Base-by-base conservation (phyloP, 1,140 invertebrate species). In the Drosophila biarmipes region DNA sequence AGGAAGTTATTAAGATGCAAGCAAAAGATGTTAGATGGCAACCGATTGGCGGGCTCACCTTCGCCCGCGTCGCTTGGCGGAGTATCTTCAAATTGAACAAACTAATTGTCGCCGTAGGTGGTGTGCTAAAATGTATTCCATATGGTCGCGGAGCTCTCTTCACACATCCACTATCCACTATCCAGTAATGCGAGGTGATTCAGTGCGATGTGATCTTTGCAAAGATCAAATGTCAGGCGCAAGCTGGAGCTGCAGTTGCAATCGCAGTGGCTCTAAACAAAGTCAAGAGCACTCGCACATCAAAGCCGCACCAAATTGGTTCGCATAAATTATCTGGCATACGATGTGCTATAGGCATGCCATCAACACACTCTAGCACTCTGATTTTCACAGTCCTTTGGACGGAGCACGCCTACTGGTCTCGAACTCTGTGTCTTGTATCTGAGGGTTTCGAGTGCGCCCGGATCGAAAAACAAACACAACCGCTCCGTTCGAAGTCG, bases 201-300 rank as follows among this genome's bases (percentile, higher is more conserved):
- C 62, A 38, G 38, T 63, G 54, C 63, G 42, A 46, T 63, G 54
- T 61, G 77, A 80, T 85, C 67, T 77, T 81, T 74, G 48, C 51
- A 82, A 85, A 86, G 82, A 86, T 87, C 82, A 86, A 86, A 86
- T 68, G 82, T 86, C 82, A 86, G 58, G 48, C 52, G 71, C 62
- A 75, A 75, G 43, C 56, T 15, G 72, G 45, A 68, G 55, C 49
- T 24, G n/a, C 54, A 43, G 15, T 31, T n/a, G 19, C 17, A 42
- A 15, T 46, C 46, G 37, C 59, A 66, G 19, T 37, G 19, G 35
- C 37, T 40, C 42, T 40, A 58, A 89, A 86, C 74, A 87, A 89
- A 86, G 78, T 86, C 82, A 86, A 86, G 82, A 86, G 49, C 82
- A 86, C 42, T 58, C 48, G 51, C 48, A n/a, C 24, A 56, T 40